Conservation (phyloP, 2,113 vertebrate species). For the Thymallus thymallus region DNA sequence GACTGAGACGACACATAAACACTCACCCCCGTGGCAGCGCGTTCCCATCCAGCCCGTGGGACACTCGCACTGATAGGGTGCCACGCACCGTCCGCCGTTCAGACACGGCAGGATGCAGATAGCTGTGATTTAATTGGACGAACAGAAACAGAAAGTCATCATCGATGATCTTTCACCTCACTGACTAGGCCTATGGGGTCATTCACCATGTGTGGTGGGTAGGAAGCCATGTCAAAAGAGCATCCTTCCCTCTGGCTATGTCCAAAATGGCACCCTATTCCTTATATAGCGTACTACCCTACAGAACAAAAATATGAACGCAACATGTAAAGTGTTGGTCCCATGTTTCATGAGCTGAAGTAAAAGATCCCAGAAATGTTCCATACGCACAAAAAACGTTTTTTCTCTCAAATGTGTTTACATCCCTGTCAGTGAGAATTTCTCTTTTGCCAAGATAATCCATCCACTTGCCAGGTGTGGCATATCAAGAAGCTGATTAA, state of each 20-base stretch:
- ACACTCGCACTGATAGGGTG: constrained; percentile 92
- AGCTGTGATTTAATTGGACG: constrained; percentile 66
- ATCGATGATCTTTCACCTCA: neutral
- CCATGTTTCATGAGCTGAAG: no score
- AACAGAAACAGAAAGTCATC: neutral
- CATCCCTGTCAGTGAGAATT: no score
- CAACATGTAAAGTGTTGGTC: no score
- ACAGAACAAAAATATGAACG: no score
- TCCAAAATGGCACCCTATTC: neutral
- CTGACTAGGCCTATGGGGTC: neutral
- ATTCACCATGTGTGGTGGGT: neutral
- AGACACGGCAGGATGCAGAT: constrained; percentile 96
- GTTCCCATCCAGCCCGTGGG: constrained; percentile 88
- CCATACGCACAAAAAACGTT: no score
- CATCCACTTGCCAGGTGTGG: no score
- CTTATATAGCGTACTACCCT: no score
- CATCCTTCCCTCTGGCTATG: neutral
- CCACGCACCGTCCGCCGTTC: constrained; percentile 90
- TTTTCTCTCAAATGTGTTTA: no score
- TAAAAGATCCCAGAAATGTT: no score
- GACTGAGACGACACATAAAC: neutral
- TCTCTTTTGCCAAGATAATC: no score
- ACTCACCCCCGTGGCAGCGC: constrained; percentile 90
- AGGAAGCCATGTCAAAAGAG: neutral
- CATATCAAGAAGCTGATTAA: no score